phyloP scores from a whole-genome alignment of 2,797 vertebrate species.

The Poecilia picta region DNA sequence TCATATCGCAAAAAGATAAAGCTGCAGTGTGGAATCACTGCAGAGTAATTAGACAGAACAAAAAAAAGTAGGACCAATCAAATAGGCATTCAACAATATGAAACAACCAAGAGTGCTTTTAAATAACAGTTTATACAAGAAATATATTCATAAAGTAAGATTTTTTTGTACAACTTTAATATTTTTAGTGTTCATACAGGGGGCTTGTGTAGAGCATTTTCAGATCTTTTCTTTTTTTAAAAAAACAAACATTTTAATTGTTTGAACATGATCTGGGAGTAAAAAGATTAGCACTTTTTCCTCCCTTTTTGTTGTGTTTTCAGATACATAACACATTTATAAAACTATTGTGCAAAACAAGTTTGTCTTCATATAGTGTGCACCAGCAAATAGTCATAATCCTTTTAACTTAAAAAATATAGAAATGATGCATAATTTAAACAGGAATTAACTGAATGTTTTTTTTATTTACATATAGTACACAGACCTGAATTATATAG shows the following conservation, averaged over 20 bases:
- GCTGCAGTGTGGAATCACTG: slow-evolving; percentile 95
- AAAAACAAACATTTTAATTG: slow-evolving; percentile 87
- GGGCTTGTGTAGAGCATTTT: slow-evolving; percentile 87
- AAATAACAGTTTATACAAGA: slow-evolving; percentile 94
- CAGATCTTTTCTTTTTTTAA: slow-evolving; percentile 39
- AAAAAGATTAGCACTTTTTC: slow-evolving; percentile 73
- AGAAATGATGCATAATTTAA: slow-evolving; percentile 90
- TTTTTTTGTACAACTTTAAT: slow-evolving; percentile 96
- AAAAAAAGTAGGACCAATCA: slow-evolving; percentile 74
- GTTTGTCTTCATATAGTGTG: slow-evolving; percentile 87
- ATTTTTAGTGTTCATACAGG: slow-evolving; percentile 92
- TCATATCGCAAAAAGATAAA: slow-evolving; percentile 95
- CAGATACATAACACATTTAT: slow-evolving; percentile 97
- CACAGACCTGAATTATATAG: slow-evolving; percentile 86
- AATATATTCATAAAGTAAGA: slow-evolving; percentile 96
- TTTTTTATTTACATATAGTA: slow-evolving; percentile 85
- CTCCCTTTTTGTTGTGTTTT: slow-evolving; percentile 72
- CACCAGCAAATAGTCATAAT: slow-evolving; percentile 87
- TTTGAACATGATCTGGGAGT: slow-evolving; percentile 94
- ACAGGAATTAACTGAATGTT: slow-evolving; percentile 83
- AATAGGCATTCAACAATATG: slow-evolving; percentile 93
- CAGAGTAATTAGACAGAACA: slow-evolving; percentile 95
- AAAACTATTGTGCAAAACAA: slow-evolving; percentile 97
- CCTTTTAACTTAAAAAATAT: slow-evolving; percentile 88
- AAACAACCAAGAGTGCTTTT: slow-evolving; percentile 92